These are phyloP conservation scores for Phrixothrix hirtus DNA, from an alignment of 2,888 invertebrate genomes.

Conservation along the genomic window DNA sequence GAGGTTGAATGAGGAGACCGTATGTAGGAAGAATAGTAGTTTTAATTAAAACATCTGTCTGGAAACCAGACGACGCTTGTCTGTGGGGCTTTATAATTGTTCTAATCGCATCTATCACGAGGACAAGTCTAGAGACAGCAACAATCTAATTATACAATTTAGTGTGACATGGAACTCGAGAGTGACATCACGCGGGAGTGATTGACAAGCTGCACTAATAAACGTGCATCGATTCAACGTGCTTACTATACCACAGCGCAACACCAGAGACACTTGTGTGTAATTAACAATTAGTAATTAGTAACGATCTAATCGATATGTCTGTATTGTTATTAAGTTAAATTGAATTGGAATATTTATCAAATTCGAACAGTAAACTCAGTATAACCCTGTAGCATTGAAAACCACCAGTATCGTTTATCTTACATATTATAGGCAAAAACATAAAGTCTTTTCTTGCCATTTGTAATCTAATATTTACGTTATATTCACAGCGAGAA, in stretches of 20 bases:
- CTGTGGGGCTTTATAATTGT: slow-evolving; percentile 45
- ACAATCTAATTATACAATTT: slow-evolving; percentile 55
- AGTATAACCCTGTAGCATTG: too few species aligned
- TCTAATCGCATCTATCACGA: slow-evolving; percentile 50
- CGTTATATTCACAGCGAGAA: too few species aligned
- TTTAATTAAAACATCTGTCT: slow-evolving; percentile 33
- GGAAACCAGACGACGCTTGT: slow-evolving; percentile 24
- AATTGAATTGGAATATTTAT: not conserved
- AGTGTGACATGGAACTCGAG: slow-evolving; percentile 47
- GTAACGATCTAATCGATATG: slow-evolving; percentile 8
- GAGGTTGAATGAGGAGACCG: slow-evolving; percentile 18
- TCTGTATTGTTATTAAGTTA: slow-evolving; percentile 1
- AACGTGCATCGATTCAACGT: slow-evolving; percentile 36
- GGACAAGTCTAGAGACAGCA: slow-evolving; percentile 48
- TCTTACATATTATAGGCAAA: too few species aligned
- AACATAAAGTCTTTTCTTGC: too few species aligned
- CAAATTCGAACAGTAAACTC: too few species aligned
- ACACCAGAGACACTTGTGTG: slow-evolving; percentile 10
- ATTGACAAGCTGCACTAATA: slow-evolving; percentile 53
- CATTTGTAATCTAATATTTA: too few species aligned
- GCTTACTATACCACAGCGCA: slow-evolving; percentile 13
- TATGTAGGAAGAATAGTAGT: slow-evolving; percentile 30
- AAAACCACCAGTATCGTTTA: too few species aligned
- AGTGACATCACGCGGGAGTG: slow-evolving; percentile 46
- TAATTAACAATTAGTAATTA: slow-evolving; percentile 15